Evolutionary conservation across 2,888 invertebrate genomes (phyloP), one percentile per base, ranked within the genome.

Genomic region (Mimumesa dahlbomi): DNA sequence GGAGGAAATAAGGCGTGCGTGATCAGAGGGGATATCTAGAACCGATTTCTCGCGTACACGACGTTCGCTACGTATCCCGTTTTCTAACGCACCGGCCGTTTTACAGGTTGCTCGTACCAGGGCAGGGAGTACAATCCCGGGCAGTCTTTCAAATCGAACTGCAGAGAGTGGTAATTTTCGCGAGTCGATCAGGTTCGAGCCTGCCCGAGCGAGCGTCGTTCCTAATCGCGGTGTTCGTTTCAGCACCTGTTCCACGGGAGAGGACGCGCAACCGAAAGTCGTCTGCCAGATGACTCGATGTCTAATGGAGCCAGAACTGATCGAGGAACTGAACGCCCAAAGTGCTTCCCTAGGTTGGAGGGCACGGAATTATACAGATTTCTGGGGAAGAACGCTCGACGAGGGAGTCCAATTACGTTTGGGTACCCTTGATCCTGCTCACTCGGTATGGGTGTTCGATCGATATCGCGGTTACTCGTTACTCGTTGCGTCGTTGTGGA

Each of bases 341-440:
- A n/a, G n/a, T 34, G 3, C 9, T n/a, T n/a, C 34, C 25, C 90
- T 91, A 73, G 94, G 94, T 70, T 98, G 98, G 98, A 90, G 91
- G 6, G 95, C 97, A 0, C 90, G 92, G 34, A 97, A 96, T 89
- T 96, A 98, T 89, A 91, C 94, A 0, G 91, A 94, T 85, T 97
- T 98, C 90, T 95, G 95, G 93, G 96, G 95, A 1, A 93, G 93
- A 86, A 95, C 94, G 50, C 92, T 97, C 13, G 92, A 92, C 2
- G 96, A 98, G 18, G 98, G 97, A 0, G 90, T 97, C 50, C 90
- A 92, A 42, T 93, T 94, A 78, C 93, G 94, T 73, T 91, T 96
- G 63, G 97, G 97, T 31, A 93, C 93, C 0, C 84, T 92, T 14
- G 91, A 91, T 79, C 93, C 93, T 0, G 90, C 91, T 18, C 86